These are phyloP conservation scores for Cosmopolites sordidus DNA, from an alignment of 2,888 invertebrate genomes.

Conservation along the genomic window DNA sequence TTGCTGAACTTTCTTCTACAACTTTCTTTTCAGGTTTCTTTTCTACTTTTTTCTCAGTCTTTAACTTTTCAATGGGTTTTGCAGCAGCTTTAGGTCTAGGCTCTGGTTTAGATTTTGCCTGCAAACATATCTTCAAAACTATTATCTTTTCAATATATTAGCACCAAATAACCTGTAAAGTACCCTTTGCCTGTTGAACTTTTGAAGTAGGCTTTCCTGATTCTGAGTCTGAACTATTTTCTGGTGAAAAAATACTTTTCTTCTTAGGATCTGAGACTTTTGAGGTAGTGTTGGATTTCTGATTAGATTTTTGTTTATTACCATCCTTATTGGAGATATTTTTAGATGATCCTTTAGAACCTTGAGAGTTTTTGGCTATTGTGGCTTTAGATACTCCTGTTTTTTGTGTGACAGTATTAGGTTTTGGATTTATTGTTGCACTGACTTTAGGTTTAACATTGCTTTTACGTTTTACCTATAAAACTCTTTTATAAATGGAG, in stretches of 20 bases:
- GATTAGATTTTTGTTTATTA: slow-evolving; percentile 9
- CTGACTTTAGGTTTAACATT: slow-evolving; percentile 61
- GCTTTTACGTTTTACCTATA: slow-evolving; percentile 50
- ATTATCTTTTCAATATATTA: neutral
- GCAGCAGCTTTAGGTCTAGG: slow-evolving; percentile 46
- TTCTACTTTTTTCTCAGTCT: slow-evolving; percentile 31
- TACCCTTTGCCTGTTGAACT: slow-evolving; percentile 4
- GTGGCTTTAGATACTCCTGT: slow-evolving; percentile 30
- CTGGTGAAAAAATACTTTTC: slow-evolving; percentile 79
- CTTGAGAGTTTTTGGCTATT: slow-evolving; percentile 22
- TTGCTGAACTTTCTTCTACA: slow-evolving; percentile 44
- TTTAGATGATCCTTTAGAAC: slow-evolving; percentile 24
- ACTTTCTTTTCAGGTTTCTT: slow-evolving; percentile 14
- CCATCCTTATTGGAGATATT: slow-evolving; percentile 23
- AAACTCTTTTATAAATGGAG: slow-evolving; percentile 34
- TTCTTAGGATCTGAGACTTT: slow-evolving; percentile 52
- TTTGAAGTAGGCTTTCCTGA: slow-evolving; percentile 30
- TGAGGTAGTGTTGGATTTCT: slow-evolving; percentile 10
- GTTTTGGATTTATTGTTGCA: slow-evolving; percentile 51
- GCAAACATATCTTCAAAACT: neutral
- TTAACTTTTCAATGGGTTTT: slow-evolving; percentile 41
- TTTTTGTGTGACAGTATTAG: slow-evolving; percentile 29
- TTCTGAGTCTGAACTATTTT: slow-evolving; percentile 68
- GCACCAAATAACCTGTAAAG: slow-evolving; percentile 14
- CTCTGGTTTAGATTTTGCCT: slow-evolving; percentile 43